Base-by-base conservation (phyloP, 1,140 invertebrate species). In the Drosophila nasuta region DNA sequence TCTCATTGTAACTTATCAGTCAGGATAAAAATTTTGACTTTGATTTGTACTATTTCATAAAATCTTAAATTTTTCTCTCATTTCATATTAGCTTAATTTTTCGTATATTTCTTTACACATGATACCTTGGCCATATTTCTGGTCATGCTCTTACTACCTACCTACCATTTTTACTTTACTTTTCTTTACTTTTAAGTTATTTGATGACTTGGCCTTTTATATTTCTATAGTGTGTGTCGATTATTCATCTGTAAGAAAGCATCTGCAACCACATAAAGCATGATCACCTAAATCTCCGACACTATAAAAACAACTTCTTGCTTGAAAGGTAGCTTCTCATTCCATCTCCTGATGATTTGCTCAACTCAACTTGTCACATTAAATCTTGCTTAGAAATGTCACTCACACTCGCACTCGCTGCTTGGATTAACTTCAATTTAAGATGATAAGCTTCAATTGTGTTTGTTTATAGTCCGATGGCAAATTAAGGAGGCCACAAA, bases 401-500 rank as follows among this genome's bases (percentile, higher is more conserved):
- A n/a, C 46, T 10, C 3, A 4, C 6, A 3, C 33, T 3, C 6
- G 7, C 33, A 28, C 10, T 63, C 3, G 3, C 5, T 3, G 51
- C 17, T 15, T 20, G 43, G 49, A 25, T 66, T 35, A 59, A 38
- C 8, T 65, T 2, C 13, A 41, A 13, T 51, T 43, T 30, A 51
- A 13, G n/a, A 48, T 10, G 8, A 54, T 66, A 66, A 58, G 45
- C 52, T 20, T 13, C 15, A 62, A 48, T 33, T 69, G 13, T 43
- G 15, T 33, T 69, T 69, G n/a, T 43, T 41, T 64, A 38, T 48
- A 30, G 35, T 38, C 17, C 56, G 11, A 11, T 7, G 1, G 33
- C 13, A 67, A 72, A 49, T 58, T 43, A 51, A 51, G n/a, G 17
- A 45, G 13, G 15, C 25, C 59, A 57, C 46, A 78, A 59, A 67